A percentile compares a stretch with the other conserved stretches of the same genome.
These are phyloP conservation scores for Epirrhoe tristata DNA, from an alignment of 2,888 invertebrate genomes.

Conservation along the genomic window DNA sequence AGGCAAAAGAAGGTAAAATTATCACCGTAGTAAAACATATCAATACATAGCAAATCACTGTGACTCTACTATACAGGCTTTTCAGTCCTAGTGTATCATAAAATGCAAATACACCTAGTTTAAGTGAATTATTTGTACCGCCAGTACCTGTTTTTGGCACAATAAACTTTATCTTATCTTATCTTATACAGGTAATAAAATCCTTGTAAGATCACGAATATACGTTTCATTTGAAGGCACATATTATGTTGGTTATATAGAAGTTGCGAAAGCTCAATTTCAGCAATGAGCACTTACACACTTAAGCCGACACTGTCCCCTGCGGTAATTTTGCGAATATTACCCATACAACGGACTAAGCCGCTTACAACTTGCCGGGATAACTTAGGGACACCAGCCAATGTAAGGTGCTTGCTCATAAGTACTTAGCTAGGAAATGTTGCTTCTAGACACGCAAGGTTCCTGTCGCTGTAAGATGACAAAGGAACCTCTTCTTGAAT, in stretches of 20 bases:
- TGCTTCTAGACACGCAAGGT: constrained; percentile 17
- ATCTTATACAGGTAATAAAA: no score
- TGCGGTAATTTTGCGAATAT: constrained; percentile 77
- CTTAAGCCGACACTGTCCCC: constrained; percentile 53
- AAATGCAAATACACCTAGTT: no score
- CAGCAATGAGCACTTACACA: constrained; percentile 19
- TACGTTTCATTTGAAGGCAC: background rate
- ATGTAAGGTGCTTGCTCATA: constrained; percentile 56
- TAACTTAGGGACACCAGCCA: constrained; percentile 67
- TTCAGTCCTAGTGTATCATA: no score
- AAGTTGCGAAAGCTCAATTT: constrained; percentile 18
- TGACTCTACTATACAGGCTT: no score
- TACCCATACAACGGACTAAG: constrained; percentile 71
- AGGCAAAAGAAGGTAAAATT: no score
- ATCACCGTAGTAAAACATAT: no score
- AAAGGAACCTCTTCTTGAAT: background rate
- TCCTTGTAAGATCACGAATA: no score
- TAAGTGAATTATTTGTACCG: no score
- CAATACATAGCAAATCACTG: no score
- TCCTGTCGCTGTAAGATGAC: background rate
- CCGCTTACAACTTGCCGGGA: constrained; percentile 76
- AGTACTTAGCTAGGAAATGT: constrained; percentile 20
- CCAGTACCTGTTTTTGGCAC: no score
- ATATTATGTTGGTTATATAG: background rate
- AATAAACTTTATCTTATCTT: no score